These are phyloP conservation scores for Scytalopus superciliaris DNA, from an alignment of 2,113 vertebrate genomes.

Conservation along the genomic window DNA sequence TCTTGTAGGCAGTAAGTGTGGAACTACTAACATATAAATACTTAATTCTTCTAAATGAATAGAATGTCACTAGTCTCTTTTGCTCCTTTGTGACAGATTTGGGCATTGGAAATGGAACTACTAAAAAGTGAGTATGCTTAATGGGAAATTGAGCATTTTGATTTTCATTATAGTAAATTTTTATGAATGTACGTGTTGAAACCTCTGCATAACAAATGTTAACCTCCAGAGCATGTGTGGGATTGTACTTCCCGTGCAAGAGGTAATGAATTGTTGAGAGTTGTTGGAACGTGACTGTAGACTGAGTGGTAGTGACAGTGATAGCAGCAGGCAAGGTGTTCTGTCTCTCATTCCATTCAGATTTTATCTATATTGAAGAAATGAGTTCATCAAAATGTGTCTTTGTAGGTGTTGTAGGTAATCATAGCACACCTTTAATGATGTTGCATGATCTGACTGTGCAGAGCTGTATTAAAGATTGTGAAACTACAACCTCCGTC, in stretches of 20 bases:
- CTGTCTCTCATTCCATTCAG: neutral
- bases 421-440: neutral
- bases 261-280: neutral
- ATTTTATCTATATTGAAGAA: neutral
- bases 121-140: conserved; percentile 89
- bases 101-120: conserved; percentile 96
- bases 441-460: neutral
- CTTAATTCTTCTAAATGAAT: neutral
- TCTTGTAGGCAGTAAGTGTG: conserved; percentile 93
- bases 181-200: neutral
- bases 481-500: fast-evolving
- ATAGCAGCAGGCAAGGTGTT: neutral
- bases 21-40: neutral
- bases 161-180: neutral
- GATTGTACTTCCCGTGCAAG: neutral
- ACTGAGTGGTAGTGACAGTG: neutral
- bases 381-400: neutral
- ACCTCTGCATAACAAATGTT: neutral
- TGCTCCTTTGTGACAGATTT: conserved; percentile 79
- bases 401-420: neutral
- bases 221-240: neutral
- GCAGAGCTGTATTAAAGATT: neutral
- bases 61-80: conserved; percentile 19
- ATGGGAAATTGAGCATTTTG: neutral
- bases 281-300: neutral